Evolutionary conservation across 2,797 vertebrate genomes (phyloP), one percentile per base, ranked within the genome.

Genomic region (Naso thynnoides): DNA sequence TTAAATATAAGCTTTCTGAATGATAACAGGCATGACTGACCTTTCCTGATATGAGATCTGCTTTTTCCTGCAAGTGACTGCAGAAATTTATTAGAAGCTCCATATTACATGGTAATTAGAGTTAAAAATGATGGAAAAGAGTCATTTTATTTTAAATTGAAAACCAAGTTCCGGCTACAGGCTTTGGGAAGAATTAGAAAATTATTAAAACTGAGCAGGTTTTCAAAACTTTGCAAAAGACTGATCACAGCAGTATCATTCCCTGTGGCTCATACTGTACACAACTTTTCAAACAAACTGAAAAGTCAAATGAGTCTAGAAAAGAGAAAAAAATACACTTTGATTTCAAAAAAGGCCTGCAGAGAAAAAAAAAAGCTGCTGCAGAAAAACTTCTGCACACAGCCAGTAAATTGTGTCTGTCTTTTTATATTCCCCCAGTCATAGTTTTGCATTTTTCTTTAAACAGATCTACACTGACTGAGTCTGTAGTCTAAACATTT

Each of bases 1-100:
- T 85, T 83, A 77, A 70, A 83, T 64, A 67, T 72, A 67, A 71
- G 77, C 61, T 70, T 74, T 71, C 53, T 44, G 69, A 74, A 58
- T 73, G 49, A 64, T 69, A 81, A 54, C 19, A 31, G 64, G 31
- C 26, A 2, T 38, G 21, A 29, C 31, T 54, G 53, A 80, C 74
- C 76, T 63, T 78, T 69, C 26, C 31, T 67, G 15, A 59, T 33
- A 53, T 14, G 16, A 75, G 45, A 54, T 61, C 52, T 72, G 15
- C 54, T 47, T 56, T 49, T 54, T 38, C 26, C 52, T 60, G 71
- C 0, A 57, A 66, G 5, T 57, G 33, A 52, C 31, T 21, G 53
- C 18, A 42, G 42, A 44, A 56, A 48, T 67, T 7, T 58, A 55
- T 67, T 57, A 48, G 58, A 65, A 74, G 44, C 56, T 56, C 19